Conservation (phyloP, 2,797 vertebrate species). For the Sebastes diaconus region DNA sequence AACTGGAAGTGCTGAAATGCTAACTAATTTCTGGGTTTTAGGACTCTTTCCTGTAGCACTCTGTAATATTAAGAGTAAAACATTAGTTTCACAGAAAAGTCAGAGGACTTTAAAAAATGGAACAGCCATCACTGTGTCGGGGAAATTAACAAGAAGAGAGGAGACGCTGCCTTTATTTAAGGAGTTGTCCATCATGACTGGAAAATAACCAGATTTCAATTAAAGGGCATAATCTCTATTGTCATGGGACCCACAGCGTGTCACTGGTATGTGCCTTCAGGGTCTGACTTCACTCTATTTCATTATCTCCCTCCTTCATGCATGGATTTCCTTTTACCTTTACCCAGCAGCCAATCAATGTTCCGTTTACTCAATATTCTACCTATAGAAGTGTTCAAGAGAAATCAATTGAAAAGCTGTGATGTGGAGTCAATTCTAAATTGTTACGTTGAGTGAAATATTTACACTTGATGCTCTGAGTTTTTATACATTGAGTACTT, state of each 20-base stretch:
- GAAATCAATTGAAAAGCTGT: constrained; percentile 64
- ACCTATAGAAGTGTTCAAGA: constrained; percentile 53
- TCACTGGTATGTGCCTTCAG: constrained; percentile 52
- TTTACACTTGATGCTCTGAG: constrained; percentile 15
- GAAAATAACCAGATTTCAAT: constrained; percentile 76
- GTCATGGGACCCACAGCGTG: constrained; percentile 63
- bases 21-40: too few relatives aligned
- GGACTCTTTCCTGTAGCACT: too few relatives aligned
- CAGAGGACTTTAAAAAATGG: neutral
- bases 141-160: constrained; percentile 13
- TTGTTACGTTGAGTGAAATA: constrained; percentile 45
- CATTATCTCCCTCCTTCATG: constrained; percentile 67
- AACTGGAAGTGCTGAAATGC: too few relatives aligned
- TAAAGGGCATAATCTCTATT: constrained; percentile 74
- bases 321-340: constrained; percentile 75
- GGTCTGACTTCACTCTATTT: constrained; percentile 64
- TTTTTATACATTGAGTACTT: constrained; percentile 25
- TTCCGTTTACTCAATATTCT: constrained; percentile 54
- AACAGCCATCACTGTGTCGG: neutral
- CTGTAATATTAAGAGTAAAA: neutral
- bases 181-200: constrained; percentile 61
- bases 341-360: constrained; percentile 49
- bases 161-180: constrained; percentile 48
- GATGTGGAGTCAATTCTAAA: constrained; percentile 50
- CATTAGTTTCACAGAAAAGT: neutral